These are phyloP conservation scores for Apantesis nais DNA, from an alignment of 2,888 invertebrate genomes.

Conservation along the genomic window DNA sequence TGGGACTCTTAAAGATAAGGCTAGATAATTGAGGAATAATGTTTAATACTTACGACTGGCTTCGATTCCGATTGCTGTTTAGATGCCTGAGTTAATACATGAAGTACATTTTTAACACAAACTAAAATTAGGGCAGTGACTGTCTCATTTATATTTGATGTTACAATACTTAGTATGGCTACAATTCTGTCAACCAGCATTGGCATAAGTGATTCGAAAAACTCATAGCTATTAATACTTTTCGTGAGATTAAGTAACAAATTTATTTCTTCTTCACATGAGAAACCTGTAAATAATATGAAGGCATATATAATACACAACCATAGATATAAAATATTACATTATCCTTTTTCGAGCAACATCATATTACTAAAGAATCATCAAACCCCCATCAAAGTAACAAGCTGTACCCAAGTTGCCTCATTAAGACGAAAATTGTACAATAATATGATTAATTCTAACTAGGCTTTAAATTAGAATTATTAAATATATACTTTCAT, in stretches of 20 bases:
- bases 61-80: constrained; percentile 29
- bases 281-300: constrained; percentile 36
- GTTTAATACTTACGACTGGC: constrained; percentile 45
- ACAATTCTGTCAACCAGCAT: constrained; percentile 54
- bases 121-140: constrained; percentile 47
- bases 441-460: constrained; percentile 43
- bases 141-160: constrained; percentile 30
- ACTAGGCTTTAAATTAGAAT: constrained; percentile 50
- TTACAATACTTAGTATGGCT: constrained; percentile 47
- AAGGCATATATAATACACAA: not conserved
- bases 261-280: constrained; percentile 46
- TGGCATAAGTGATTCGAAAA: constrained; percentile 48
- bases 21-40: not conserved
- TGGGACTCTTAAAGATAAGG: not conserved
- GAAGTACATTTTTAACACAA: constrained; percentile 54
- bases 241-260: constrained; percentile 45
- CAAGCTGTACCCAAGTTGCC: constrained; percentile 70
- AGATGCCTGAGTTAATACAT: constrained; percentile 42
- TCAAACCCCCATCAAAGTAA: constrained; percentile 64
- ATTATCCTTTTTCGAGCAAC: constrained; percentile 48
- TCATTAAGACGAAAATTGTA: constrained; percentile 50
- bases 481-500: too few relatives aligned
- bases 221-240: constrained; percentile 44
- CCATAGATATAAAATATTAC: too few relatives aligned
- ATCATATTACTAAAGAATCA: constrained; percentile 79